These are phyloP conservation scores for Zoroaster sp. DNA, from an alignment of 53 echinoderm and acorn worm genomes.

Conservation along the genomic window DNA sequence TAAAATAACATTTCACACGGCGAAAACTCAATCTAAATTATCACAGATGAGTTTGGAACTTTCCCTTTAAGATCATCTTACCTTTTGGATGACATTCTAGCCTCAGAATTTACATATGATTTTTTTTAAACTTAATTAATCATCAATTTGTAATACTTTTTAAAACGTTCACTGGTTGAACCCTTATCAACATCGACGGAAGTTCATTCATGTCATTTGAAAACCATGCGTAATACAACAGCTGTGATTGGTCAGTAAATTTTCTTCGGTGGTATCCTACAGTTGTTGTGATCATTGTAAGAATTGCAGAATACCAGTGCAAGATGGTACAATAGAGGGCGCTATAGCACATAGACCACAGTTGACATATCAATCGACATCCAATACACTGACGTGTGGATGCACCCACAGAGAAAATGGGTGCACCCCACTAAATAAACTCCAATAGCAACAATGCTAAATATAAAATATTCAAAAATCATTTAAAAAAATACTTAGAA, in stretches of 20 bases:
- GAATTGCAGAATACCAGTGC: not conserved
- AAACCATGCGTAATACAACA: slow-evolving; percentile 5
- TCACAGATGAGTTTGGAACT: not conserved
- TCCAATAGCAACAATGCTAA: no score
- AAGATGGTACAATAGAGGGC: not conserved
- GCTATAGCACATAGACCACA: not conserved
- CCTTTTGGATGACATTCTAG: slow-evolving; percentile 39
- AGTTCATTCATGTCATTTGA: not conserved
- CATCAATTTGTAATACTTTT: not conserved
- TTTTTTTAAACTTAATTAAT: not conserved
- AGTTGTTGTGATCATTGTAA: not conserved
- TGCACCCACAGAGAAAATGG: no score
- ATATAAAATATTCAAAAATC: no score
- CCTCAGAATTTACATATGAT: not conserved
- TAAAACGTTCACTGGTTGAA: not conserved
- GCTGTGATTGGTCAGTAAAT: slow-evolving; percentile 28
- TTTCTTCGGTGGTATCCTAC: not conserved
- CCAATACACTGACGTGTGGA: no score
- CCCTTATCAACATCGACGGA: not conserved
- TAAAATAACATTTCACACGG: no score
- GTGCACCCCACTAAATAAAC: no score
- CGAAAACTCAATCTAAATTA: not conserved
- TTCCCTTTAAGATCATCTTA: not conserved
- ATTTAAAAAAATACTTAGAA: no score
- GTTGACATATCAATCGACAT: no score